Evolutionary conservation across 2,113 vertebrate genomes (phyloP), one percentile per base, ranked within the genome.

Genomic region (Myotis brandtii): DNA sequence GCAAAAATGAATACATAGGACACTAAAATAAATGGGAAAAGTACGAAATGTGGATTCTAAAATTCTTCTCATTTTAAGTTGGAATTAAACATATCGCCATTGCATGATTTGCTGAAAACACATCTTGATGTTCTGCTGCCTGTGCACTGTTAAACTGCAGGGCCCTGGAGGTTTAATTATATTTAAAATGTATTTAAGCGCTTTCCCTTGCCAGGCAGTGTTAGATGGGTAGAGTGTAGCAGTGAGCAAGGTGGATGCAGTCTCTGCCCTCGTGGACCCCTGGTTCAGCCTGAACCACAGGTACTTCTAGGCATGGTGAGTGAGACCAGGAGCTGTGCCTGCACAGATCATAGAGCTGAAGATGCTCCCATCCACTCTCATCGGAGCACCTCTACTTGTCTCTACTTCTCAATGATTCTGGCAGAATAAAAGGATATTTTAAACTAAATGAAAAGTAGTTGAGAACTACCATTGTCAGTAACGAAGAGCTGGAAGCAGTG

Each of bases 91-190:
- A 18, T 59, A 48, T 75, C 75, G 50, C 48, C 23, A 40, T 18
- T 94, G 46, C 8, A 30, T 91, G 82, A 88, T 82, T 96, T 94
- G 81, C 43, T 89, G 6, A 23, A 94, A 82, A 52, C 8, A 9
- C 54, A 17, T 32, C 70, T 89, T 83, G 76, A 27, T 75, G 18
- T 46, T 92, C 17, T 76, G 43, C 56, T 89, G 79, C 59, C 5
- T 79, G 5, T 54, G 3, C 1, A 46, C 30, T 66, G 54, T 92
- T 70, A 70, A 62, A 48, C 34, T 46, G 59, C 54, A 83, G 50
- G 76, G n/a, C 46, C 54, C 50, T 73, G 37, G 37, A 95, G 37
- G 9, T 50, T 96, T 90, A 89, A 69, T 77, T 86, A 52, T 66
- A 92, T 52, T n/a, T 67, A 13, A n/a, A 82, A 75, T 77, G 13